phyloP scores from a whole-genome alignment of 2,888 invertebrate species.

The Trimorus sp. region DNA sequence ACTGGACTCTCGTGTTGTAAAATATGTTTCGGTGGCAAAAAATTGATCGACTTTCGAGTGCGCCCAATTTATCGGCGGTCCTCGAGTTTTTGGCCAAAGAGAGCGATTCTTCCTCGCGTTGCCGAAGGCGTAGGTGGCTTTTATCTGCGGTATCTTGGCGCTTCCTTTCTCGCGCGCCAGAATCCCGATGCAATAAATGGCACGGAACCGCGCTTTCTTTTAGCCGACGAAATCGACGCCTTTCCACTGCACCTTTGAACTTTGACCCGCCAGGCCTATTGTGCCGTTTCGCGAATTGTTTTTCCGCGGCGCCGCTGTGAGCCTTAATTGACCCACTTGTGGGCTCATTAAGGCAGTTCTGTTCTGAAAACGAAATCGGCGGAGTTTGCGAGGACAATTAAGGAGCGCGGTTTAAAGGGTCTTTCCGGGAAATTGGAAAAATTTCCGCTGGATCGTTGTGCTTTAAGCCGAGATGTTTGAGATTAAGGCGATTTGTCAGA shows the following conservation, averaged over 20 bases:
- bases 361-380: too few relatives aligned
- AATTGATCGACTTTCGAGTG: not conserved
- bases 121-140: conserved; percentile 38
- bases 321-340: conserved; percentile 14
- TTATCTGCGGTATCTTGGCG: conserved; percentile 48
- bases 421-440: too few relatives aligned
- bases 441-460: too few relatives aligned
- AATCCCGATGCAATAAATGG: conserved; percentile 52
- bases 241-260: conserved; percentile 22
- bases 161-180: conserved; percentile 41
- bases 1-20: too few relatives aligned
- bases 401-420: too few relatives aligned
- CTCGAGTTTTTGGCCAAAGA: conserved; percentile 27
- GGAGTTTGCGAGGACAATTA: too few relatives aligned
- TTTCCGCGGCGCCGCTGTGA: not conserved
- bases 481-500: too few relatives aligned
- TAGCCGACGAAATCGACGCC: conserved; percentile 36
- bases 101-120: conserved; percentile 36
- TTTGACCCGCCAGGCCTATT: conserved; percentile 9
- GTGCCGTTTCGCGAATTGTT: conserved; percentile 11
- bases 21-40: too few relatives aligned
- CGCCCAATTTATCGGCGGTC: conserved; percentile 26
- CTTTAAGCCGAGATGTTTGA: too few relatives aligned
- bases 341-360: too few relatives aligned
- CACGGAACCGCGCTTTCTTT: conserved; percentile 44